A percentile compares a stretch with the other conserved stretches of the same genome.
These are phyloP conservation scores for Tragelaphus eurycerus DNA, from an alignment of 2,797 vertebrate species.

Conservation along the genomic window DNA sequence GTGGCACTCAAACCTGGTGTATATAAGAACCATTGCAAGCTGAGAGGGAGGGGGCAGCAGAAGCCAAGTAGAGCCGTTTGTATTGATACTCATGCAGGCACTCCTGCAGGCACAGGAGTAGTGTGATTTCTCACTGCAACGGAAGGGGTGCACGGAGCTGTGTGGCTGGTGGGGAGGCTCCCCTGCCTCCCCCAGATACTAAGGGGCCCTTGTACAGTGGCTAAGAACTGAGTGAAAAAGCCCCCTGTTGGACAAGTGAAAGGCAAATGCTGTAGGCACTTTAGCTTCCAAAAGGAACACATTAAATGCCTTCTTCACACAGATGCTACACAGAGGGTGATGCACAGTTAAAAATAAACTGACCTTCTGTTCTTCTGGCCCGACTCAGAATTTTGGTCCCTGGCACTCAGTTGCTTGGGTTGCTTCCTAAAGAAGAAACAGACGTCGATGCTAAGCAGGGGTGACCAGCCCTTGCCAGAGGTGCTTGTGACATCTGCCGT, in stretches of 20 bases:
- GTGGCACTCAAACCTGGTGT: not conserved
- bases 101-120: rapidly evolving
- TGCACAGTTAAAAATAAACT: not conserved
- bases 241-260: not conserved
- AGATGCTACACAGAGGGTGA: not conserved
- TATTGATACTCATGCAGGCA: not conserved
- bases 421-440: not conserved
- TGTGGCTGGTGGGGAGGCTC: not conserved
- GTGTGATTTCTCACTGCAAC: rapidly evolving
- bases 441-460: not conserved
- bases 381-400: not conserved
- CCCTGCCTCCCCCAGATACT: not conserved
- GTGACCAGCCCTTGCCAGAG: not conserved
- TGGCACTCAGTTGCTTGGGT: not conserved
- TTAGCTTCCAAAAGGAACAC: not conserved
- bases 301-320: not conserved
- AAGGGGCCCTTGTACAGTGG: not conserved
- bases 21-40: rapidly evolving
- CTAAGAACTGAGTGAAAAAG: not conserved
- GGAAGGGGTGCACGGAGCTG: not conserved
- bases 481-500: not conserved
- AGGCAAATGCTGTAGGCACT: not conserved
- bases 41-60: not conserved
- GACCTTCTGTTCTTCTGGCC: not conserved
- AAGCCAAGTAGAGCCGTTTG: not conserved